These are phyloP conservation scores for Campylorhamphus procurvoides DNA, from an alignment of 2,113 vertebrate species.

Conservation along the genomic window DNA sequence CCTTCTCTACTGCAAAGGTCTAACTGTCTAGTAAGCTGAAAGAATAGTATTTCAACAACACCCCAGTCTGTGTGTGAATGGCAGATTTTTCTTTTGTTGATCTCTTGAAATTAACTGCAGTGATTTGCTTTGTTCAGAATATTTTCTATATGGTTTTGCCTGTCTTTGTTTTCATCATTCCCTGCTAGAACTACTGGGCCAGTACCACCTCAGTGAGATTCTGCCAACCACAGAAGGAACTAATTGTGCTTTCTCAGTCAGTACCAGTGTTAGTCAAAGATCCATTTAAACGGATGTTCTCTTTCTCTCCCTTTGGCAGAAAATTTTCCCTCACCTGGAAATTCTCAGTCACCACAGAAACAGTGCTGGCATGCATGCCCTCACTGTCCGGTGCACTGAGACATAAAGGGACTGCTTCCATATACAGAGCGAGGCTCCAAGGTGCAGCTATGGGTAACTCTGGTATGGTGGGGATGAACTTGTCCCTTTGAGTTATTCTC, in stretches of 20 bases:
- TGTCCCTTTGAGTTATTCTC: background rate
- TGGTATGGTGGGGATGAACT: background rate
- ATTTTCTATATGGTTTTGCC: background rate
- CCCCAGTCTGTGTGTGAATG: background rate
- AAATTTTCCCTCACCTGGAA: background rate
- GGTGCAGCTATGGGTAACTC: background rate
- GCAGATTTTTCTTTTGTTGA: constrained; percentile 5
- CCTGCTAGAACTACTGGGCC: background rate
- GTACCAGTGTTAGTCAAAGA: background rate
- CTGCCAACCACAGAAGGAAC: background rate
- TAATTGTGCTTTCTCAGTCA: background rate
- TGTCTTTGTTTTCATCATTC: background rate
- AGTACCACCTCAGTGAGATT: background rate
- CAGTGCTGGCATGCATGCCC: background rate
- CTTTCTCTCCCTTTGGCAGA: background rate
- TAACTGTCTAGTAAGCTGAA: background rate
- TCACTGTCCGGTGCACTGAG: background rate
- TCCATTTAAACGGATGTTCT: background rate
- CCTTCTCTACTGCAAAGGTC: background rate
- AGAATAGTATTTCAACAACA: background rate
- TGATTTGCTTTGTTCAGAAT: background rate
- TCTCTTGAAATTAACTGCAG: background rate
- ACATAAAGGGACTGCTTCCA: background rate
- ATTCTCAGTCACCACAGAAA: background rate
- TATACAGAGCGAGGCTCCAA: background rate